These are phyloP conservation scores for Rhamnusium bicolor DNA, from an alignment of 2,888 invertebrate species.

Conservation along the genomic window DNA sequence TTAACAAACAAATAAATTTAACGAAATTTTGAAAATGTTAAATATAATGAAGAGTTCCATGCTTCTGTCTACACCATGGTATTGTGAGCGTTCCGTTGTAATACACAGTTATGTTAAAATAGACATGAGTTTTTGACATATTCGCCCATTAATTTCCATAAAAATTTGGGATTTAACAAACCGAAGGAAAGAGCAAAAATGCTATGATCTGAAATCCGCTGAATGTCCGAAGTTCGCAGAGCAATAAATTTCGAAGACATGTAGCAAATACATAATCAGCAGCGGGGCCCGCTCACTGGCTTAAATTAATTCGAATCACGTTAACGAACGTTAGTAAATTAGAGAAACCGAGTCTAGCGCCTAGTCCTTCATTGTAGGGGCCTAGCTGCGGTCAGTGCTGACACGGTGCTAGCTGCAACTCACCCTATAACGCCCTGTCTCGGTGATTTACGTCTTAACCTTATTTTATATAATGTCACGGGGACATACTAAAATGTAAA, in stretches of 20 bases:
- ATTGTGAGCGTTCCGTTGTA: too few species aligned
- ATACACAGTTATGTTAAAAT: too few species aligned
- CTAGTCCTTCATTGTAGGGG: conserved; percentile 59
- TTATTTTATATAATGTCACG: conserved; percentile 76
- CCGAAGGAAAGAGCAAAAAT: background rate
- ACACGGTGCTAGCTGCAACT: conserved; percentile 59
- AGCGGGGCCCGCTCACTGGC: conserved; percentile 56
- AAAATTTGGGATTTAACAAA: background rate
- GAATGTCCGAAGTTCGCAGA: conserved; percentile 51
- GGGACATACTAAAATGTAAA: conserved; percentile 62
- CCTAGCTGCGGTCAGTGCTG: conserved; percentile 67
- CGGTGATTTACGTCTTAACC: conserved; percentile 77
- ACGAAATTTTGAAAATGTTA: too few species aligned
- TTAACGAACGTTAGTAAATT: conserved; percentile 70
- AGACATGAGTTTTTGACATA: too few species aligned
- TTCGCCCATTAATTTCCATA: background rate
- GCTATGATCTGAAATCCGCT: conserved; percentile 48
- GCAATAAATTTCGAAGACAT: conserved; percentile 68
- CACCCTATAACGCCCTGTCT: conserved; percentile 64
- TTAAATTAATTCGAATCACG: conserved; percentile 71
- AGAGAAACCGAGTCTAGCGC: conserved; percentile 61
- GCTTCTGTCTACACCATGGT: too few species aligned
- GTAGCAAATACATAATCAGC: conserved; percentile 70
- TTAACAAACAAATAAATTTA: too few species aligned
- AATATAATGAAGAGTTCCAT: too few species aligned